Percentiles rank a stretch among this genome's conserved stretches.
These are phyloP conservation scores for Azorinus chamasolen DNA, from an alignment of 2,888 invertebrate genomes.

Conservation along the genomic window DNA sequence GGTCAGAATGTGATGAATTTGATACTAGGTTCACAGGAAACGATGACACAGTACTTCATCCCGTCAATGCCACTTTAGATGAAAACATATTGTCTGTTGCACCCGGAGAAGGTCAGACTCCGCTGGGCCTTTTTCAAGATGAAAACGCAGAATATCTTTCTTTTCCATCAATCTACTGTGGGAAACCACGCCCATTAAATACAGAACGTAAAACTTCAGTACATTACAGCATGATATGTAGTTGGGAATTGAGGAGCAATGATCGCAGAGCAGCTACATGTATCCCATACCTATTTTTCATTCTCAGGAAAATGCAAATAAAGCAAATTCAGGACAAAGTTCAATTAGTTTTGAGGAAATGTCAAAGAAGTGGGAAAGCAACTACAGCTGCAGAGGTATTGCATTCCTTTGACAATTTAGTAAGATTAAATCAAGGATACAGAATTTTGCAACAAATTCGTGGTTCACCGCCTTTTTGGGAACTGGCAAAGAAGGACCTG, in stretches of 20 bases:
- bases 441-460: constrained; percentile 45
- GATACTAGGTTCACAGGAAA: constrained; percentile 16
- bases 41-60: constrained; percentile 35
- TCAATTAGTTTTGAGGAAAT: constrained; percentile 24
- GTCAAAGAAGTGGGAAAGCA: too few species aligned
- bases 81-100: constrained; percentile 30
- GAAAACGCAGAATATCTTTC: constrained; percentile 28
- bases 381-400: constrained; percentile 33
- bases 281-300: constrained; percentile 44
- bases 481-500: constrained; percentile 42
- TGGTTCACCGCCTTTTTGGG: constrained; percentile 57
- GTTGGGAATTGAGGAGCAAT: constrained; percentile 21
- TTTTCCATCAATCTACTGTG: constrained; percentile 42
- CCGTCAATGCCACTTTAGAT: constrained; percentile 39
- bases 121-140: constrained; percentile 31
- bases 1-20: constrained; percentile 19
- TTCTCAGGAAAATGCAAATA: constrained; percentile 31
- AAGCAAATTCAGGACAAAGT: constrained; percentile 36
- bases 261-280: constrained; percentile 38
- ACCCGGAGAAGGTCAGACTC: constrained; percentile 21
- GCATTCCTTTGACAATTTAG: constrained; percentile 12
- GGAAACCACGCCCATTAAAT: constrained; percentile 23
- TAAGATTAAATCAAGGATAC: constrained; percentile 31
- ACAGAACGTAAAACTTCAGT: constrained; percentile 22
- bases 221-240: constrained; percentile 30